Evolutionary conservation across 2,113 vertebrate genomes (phyloP).

Genomic region (Solea senegalensis): DNA sequence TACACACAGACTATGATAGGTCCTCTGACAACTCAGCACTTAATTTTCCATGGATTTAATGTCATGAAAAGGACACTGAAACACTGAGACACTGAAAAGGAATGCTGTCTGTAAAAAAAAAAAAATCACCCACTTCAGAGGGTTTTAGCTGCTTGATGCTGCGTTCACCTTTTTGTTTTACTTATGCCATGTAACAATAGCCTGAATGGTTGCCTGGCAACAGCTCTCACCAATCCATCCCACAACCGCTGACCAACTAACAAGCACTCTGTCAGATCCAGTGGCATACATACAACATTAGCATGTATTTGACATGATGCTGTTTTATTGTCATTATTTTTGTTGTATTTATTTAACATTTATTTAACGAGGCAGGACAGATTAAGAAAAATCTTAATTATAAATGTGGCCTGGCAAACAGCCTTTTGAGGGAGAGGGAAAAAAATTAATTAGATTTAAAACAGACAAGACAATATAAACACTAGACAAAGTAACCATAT

Average conservation of each 20-base stretch:
- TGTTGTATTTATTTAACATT: background rate
- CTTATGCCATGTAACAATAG: background rate
- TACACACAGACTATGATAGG: background rate
- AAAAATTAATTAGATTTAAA: too few species aligned
- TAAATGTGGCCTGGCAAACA: too few species aligned
- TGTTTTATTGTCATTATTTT: too few species aligned
- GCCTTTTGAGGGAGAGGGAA: too few species aligned
- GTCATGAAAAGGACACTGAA: too few species aligned
- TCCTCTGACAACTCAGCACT: background rate
- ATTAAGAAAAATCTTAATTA: too few species aligned
- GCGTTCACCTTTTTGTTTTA: background rate
- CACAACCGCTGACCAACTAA: background rate
- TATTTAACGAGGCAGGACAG: too few species aligned
- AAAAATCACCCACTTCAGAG: too few species aligned
- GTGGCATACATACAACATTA: background rate
- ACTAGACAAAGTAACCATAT: too few species aligned
- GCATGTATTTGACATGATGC: background rate
- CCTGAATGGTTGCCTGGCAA: slow-evolving; percentile 20
- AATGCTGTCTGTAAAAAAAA: background rate
- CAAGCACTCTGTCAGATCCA: background rate
- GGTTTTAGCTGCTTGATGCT: background rate
- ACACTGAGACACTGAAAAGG: background rate
- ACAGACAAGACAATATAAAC: too few species aligned
- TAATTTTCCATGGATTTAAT: background rate
- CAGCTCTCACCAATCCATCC: background rate